These are phyloP conservation scores for Ennomos quercinarius DNA, from an alignment of 2,888 invertebrate genomes.

Conservation along the genomic window DNA sequence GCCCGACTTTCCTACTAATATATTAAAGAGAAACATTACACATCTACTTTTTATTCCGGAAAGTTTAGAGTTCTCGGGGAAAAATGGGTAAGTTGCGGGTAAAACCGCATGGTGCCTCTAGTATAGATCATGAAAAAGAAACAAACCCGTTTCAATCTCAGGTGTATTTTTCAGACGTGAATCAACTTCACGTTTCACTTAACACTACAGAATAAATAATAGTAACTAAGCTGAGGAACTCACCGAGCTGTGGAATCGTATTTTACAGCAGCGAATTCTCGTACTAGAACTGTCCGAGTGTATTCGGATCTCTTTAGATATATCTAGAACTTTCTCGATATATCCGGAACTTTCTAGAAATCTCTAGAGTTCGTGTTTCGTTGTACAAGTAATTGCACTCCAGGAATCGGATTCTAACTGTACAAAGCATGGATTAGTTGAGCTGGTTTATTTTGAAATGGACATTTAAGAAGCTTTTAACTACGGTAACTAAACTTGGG, in stretches of 20 bases:
- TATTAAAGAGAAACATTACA: too few relatives aligned
- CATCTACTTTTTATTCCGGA: too few relatives aligned
- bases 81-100: too few relatives aligned
- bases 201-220: neutral
- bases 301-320: constrained; percentile 8
- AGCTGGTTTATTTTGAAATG: constrained; percentile 5
- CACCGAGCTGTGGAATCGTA: constrained; percentile 4
- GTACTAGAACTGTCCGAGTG: constrained; percentile 2
- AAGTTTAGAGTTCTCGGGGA: too few relatives aligned
- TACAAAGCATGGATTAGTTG: constrained; percentile 12
- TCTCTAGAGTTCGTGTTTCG: constrained; percentile 17
- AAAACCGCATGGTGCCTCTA: too few relatives aligned
- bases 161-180: neutral
- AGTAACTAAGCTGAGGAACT: constrained; percentile 3
- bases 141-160: constrained; percentile 27
- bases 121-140: neutral
- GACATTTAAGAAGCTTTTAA: too few relatives aligned
- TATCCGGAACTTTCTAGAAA: constrained; percentile 10
- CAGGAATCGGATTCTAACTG: constrained; percentile 11
- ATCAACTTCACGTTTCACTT: constrained; percentile 9
- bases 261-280: constrained; percentile 7
- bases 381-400: constrained; percentile 33
- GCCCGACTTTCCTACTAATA: too few relatives aligned
- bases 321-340: constrained; percentile 11
- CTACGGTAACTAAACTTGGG: too few relatives aligned